These are phyloP conservation scores for Protodeltote pygarga DNA, from an alignment of 2,888 invertebrate genomes.

Conservation along the genomic window DNA sequence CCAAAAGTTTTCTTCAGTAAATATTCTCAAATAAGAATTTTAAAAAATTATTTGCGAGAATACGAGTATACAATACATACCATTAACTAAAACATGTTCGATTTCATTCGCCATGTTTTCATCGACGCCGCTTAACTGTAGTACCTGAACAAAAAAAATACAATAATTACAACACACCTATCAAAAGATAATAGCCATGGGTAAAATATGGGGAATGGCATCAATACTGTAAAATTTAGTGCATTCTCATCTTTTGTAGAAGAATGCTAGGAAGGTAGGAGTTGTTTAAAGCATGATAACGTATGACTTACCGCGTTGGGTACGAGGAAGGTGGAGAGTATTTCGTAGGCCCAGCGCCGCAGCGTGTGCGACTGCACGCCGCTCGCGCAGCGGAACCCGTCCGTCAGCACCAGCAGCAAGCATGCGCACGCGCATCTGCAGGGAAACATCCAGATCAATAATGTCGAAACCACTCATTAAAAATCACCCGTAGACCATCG, in stretches of 20 bases:
- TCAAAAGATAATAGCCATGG: too few species aligned
- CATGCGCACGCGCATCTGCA: slow-evolving; percentile 79
- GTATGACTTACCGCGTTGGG: slow-evolving; percentile 90
- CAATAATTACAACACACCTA: too few species aligned
- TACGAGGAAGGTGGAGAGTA: slow-evolving; percentile 97
- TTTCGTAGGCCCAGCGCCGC: slow-evolving; percentile 99
- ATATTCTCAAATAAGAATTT: too few species aligned
- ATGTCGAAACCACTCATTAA: too few species aligned
- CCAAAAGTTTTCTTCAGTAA: too few species aligned
- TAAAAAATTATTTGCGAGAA: too few species aligned
- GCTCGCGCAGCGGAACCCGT: slow-evolving; percentile 91
- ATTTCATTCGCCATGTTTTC: slow-evolving; percentile 96
- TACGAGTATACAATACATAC: slow-evolving; percentile 52
- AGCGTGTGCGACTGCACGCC: slow-evolving; percentile 92
- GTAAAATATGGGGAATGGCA: too few species aligned
- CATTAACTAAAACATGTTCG: slow-evolving; percentile 93
- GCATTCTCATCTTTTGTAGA: too few species aligned
- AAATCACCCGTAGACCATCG: too few species aligned
- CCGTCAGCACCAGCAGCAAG: slow-evolving; percentile 96
- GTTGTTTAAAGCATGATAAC: not conserved
- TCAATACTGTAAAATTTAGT: too few species aligned
- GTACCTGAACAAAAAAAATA: slow-evolving; percentile 85
- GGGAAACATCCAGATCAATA: not conserved
- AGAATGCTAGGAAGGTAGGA: too few species aligned
- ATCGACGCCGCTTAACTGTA: slow-evolving; percentile 92